Evolutionary conservation across 2,888 invertebrate species (phyloP).

Genomic region (Drosophila borborema): DNA sequence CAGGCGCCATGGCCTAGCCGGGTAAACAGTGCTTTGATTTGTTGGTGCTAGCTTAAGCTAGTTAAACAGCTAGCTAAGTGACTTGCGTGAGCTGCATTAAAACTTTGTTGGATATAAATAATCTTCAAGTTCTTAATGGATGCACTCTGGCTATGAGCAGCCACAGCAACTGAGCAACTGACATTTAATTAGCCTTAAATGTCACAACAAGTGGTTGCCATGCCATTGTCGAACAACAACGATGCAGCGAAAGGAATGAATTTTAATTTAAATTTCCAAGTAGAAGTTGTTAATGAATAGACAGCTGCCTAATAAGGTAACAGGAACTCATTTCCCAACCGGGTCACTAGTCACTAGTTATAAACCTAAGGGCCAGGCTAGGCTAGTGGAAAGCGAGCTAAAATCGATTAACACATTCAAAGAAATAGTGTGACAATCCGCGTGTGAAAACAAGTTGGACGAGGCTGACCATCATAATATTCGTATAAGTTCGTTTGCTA

Average conservation of each 20-base stretch:
- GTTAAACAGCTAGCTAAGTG: slow-evolving; percentile 25
- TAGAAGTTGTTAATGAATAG: slow-evolving; percentile 22
- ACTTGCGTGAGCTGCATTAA: background rate
- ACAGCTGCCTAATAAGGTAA: slow-evolving; percentile 15
- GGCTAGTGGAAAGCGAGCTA: background rate
- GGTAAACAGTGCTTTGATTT: slow-evolving; percentile 52
- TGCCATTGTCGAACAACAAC: background rate
- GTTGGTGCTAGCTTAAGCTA: slow-evolving; percentile 41
- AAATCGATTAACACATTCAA: slow-evolving; percentile 28
- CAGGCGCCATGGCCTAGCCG: slow-evolving; percentile 2
- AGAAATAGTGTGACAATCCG: background rate
- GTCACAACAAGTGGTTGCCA: slow-evolving; percentile 29
- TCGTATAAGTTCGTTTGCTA: slow-evolving; percentile 68
- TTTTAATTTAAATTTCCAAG: slow-evolving; percentile 40
- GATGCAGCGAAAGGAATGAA: slow-evolving; percentile 9
- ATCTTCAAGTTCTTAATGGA: slow-evolving; percentile 11
- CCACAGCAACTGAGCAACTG: slow-evolving; percentile 8
- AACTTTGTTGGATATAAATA: slow-evolving; percentile 4
- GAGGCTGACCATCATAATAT: slow-evolving; percentile 49
- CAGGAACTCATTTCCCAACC: slow-evolving; percentile 46
- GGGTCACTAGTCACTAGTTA: slow-evolving; percentile 50
- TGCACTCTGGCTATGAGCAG: slow-evolving; percentile 1
- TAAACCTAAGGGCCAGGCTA: slow-evolving; percentile 49
- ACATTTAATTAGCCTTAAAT: slow-evolving; percentile 36
- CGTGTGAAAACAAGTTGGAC: background rate